phyloP scores from a whole-genome alignment of 2,113 vertebrate species.

The Grallaria varia region DNA sequence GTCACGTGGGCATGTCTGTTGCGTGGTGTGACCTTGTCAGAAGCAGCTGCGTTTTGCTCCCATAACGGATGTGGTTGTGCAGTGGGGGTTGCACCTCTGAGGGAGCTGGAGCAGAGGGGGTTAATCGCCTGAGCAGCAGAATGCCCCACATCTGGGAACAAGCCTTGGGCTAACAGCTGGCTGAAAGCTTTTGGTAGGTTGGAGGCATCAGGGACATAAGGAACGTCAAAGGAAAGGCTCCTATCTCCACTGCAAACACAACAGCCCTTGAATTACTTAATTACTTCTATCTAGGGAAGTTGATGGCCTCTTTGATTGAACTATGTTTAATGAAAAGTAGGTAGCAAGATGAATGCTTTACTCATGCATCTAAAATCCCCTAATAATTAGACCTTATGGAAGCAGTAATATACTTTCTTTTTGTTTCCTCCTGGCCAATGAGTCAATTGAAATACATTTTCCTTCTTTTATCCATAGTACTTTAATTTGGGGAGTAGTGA shows the following conservation, averaged over 20 bases:
- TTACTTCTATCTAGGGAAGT: not conserved
- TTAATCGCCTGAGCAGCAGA: not conserved
- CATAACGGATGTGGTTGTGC: accelerated
- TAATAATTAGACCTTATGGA: not conserved
- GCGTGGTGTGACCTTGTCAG: accelerated
- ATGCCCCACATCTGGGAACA: not conserved
- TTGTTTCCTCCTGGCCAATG: not conserved
- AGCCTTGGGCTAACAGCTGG: not conserved
- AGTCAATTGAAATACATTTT: not conserved
- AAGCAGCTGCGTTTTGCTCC: not conserved
- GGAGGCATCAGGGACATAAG: not conserved
- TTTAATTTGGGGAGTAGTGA: not conserved
- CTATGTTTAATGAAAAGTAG: not conserved
- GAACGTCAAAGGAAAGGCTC: not conserved
- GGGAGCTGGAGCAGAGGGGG: not conserved
- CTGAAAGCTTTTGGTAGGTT: not conserved
- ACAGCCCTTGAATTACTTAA: not conserved
- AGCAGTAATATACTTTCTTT: not conserved
- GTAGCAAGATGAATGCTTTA: not conserved
- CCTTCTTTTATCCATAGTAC: not conserved
- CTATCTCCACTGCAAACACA: not conserved
- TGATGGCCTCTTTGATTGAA: not conserved
- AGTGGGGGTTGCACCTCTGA: not conserved
- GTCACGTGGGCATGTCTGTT: accelerated
- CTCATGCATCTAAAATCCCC: not conserved